A percentile compares a stretch with the other conserved stretches of the same genome.
These are phyloP conservation scores for Lycaon pictus DNA, from an alignment of 2,113 vertebrate genomes.

Conservation along the genomic window DNA sequence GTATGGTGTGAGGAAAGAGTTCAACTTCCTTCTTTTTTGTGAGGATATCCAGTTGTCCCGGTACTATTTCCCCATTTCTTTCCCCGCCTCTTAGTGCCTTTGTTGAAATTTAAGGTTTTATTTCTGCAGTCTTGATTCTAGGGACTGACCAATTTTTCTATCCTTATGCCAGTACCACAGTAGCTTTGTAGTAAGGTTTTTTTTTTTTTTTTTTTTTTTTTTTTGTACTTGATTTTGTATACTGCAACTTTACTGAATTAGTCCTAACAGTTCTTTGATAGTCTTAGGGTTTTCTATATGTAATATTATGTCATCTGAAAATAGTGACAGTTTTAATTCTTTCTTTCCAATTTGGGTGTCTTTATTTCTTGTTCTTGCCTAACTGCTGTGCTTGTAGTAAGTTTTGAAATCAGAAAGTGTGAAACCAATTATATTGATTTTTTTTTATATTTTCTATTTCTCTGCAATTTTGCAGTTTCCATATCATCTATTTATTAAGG, in stretches of 20 bases:
- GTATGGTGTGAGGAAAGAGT: background rate
- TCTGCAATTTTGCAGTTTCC: background rate
- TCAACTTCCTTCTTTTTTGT: background rate
- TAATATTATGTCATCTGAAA: background rate
- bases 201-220: background rate
- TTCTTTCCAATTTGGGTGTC: background rate
- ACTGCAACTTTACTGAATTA: background rate
- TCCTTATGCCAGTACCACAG: background rate
- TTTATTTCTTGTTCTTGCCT: background rate
- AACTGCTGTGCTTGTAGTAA: background rate
- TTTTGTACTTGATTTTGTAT: background rate
- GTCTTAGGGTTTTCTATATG: background rate
- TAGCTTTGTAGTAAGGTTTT: background rate
- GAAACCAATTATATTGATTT: background rate
- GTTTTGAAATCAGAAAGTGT: constrained; percentile 3
- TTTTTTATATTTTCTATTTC: background rate
- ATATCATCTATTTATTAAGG: background rate
- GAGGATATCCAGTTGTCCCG: background rate
- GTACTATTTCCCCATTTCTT: background rate
- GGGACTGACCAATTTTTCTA: background rate
- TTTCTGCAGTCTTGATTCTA: background rate
- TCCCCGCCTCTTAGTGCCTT: background rate
- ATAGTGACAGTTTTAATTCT: background rate
- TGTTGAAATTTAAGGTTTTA: background rate
- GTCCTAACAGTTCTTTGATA: background rate